Percentiles rank a stretch among this genome's conserved stretches.
Conservation (phyloP, 1,140 invertebrate genomes). For the Delia radicum region DNA sequence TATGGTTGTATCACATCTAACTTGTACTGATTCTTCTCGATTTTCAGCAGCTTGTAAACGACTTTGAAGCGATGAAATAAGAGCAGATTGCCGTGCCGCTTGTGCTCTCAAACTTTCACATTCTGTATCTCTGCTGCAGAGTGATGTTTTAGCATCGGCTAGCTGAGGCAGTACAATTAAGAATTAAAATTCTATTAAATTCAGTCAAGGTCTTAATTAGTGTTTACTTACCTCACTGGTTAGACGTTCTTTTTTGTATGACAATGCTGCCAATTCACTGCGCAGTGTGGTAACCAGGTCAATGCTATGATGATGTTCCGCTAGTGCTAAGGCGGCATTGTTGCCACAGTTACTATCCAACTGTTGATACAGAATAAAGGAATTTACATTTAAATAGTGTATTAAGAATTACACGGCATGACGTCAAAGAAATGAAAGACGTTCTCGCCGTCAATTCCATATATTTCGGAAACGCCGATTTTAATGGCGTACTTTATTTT, state of each 20-base stretch:
- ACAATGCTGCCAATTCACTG: constrained; percentile 76
- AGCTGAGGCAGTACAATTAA: constrained; percentile 28
- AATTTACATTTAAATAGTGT: background rate
- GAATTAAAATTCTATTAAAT: background rate
- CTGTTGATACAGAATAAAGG: constrained; percentile 28
- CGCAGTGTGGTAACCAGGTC: constrained; percentile 72
- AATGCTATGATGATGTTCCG: constrained; percentile 43
- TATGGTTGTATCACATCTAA: constrained; percentile 68
- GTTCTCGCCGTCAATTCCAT: no score
- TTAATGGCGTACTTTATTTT: no score
- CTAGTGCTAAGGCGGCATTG: constrained; percentile 32
- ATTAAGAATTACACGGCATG: no score
- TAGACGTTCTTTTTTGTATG: constrained; percentile 79
- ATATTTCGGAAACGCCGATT: no score
- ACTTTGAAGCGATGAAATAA: constrained; percentile 75
- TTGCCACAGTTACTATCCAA: constrained; percentile 42
- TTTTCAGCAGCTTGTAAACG: constrained; percentile 78
- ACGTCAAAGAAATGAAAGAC: no score
- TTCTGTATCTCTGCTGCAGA: constrained; percentile 46
- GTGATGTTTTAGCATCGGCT: constrained; percentile 36
- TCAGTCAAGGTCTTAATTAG: background rate
- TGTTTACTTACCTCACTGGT: constrained; percentile 66
- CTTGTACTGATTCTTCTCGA: constrained; percentile 68
- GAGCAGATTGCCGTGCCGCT: constrained; percentile 74
- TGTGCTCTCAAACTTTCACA: constrained; percentile 67